phyloP scores from a whole-genome alignment of 2,888 invertebrate species.

The Eugnorisma glareosa region DNA sequence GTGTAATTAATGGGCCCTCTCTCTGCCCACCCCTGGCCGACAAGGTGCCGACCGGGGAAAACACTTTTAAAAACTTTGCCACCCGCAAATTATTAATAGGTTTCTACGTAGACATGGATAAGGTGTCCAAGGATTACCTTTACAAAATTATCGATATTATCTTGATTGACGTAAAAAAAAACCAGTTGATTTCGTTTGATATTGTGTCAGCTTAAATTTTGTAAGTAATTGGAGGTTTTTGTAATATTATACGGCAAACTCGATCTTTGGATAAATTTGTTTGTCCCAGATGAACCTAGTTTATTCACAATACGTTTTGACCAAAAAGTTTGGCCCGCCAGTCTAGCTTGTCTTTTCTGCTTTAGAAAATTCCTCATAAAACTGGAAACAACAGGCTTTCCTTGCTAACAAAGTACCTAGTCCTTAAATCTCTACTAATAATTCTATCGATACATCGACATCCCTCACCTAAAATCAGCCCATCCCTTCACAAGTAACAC shows the following conservation, averaged over 20 bases:
- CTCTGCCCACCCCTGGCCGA: constrained; percentile 61
- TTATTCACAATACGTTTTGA: background rate
- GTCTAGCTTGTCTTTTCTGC: background rate
- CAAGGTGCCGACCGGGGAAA: constrained; percentile 78
- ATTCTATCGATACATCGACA: constrained; percentile 49
- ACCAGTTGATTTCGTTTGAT: background rate
- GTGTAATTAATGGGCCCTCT: constrained; percentile 82
- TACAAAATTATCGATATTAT: constrained; percentile 41
- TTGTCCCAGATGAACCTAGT: too few species aligned
- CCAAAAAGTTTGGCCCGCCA: too few species aligned
- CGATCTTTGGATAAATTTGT: background rate
- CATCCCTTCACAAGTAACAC: constrained; percentile 79
- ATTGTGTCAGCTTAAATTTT: background rate
- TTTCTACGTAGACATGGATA: constrained; percentile 78
- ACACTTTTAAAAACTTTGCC: constrained; percentile 88
- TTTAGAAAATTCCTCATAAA: background rate
- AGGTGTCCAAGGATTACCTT: constrained; percentile 56
- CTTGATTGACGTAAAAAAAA: background rate
- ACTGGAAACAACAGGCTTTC: background rate
- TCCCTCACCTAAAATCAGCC: constrained; percentile 48
- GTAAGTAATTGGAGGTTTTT: background rate
- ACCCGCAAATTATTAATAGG: constrained; percentile 89
- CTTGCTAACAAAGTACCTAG: too few species aligned
- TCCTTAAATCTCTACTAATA: background rate
- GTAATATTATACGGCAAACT: background rate